phyloP scores from a whole-genome alignment of 2,113 vertebrate species.

The Noturus placidus region DNA sequence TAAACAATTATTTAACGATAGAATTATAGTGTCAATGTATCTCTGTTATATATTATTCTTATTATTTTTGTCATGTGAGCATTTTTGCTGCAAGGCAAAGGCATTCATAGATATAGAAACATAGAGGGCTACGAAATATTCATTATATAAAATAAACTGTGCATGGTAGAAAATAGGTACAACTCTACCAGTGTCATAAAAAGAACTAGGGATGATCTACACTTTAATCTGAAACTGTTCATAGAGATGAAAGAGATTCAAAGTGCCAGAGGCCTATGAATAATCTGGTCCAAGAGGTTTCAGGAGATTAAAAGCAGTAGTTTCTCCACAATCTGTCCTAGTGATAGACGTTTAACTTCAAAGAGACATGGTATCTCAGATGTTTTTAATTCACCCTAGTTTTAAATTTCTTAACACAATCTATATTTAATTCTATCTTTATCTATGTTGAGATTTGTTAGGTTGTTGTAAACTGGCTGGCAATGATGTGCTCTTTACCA shows the following conservation, averaged over 20 bases:
- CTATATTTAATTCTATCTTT: background rate
- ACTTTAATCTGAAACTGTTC: slow-evolving; percentile 21
- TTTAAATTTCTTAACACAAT: background rate
- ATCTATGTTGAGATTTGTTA: background rate
- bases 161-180: background rate
- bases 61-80: background rate
- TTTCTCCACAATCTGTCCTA: background rate
- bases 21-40: background rate
- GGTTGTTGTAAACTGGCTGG: background rate
- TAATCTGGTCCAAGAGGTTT: background rate
- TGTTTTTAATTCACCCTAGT: background rate
- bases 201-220: background rate
- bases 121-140: background rate
- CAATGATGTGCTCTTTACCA: background rate
- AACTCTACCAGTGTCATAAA: background rate
- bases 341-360: background rate
- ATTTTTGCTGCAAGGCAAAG: background rate
- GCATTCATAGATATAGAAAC: background rate
- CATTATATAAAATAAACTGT: background rate
- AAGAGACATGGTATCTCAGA: background rate
- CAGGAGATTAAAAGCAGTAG: background rate
- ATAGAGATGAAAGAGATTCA: background rate
- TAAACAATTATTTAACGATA: background rate
- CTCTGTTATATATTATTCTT: background rate
- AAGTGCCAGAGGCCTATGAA: background rate